Base-by-base conservation (phyloP, 1,140 invertebrate genomes). In the Hylyphantes graminicola region DNA sequence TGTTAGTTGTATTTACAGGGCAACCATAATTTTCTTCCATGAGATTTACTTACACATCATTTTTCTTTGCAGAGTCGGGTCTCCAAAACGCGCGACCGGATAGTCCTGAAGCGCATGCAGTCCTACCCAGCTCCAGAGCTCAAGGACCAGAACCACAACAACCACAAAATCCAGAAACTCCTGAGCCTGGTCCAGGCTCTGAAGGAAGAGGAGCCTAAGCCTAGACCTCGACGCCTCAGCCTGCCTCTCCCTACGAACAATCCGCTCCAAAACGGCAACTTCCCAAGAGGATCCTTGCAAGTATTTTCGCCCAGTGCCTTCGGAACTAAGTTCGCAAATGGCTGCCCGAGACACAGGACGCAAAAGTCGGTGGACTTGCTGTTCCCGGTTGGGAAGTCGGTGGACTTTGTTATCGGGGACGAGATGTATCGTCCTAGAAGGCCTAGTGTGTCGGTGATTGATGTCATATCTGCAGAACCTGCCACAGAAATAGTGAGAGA, bases 81-180 rank as follows among this genome's bases (percentile, higher is more conserved):
- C 7, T 61, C 61, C 4, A 84, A 65, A 50, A 61, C 72, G 0
- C 61, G 81, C 19, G 74, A 75, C 19, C 17, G 81, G 50, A 54
- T 63, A 5, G 73, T 74, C 13, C 54, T 84, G 13, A 84, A 84
- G 19, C 13, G 84, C 17, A 79, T 85, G 76, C 84, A 85, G 59
- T 85, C 84, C 12, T 85, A 73, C n/a, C 84, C 84, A n/a, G 76
- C 75, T 55, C 84, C 84, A 15, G 84, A 85, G 63, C 15, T 79
- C n/a, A 85, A 73, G 21, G 84, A 85, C 61, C 55, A 57, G 15
- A 85, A 85, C n/a, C 84, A 85, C 59, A 85, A 85, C 54, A 79
- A n/a, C 35, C 65, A 82, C 48, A 78, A 85, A 53, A 85, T 85
- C n/a, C 84, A 85, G 19, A 78, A 70, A 67, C 59, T 85, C 6